A percentile compares a stretch with the other conserved stretches of the same genome.
phyloP scores from a whole-genome alignment of 2,888 invertebrate genomes.

The Caenorhabditis sp. region DNA sequence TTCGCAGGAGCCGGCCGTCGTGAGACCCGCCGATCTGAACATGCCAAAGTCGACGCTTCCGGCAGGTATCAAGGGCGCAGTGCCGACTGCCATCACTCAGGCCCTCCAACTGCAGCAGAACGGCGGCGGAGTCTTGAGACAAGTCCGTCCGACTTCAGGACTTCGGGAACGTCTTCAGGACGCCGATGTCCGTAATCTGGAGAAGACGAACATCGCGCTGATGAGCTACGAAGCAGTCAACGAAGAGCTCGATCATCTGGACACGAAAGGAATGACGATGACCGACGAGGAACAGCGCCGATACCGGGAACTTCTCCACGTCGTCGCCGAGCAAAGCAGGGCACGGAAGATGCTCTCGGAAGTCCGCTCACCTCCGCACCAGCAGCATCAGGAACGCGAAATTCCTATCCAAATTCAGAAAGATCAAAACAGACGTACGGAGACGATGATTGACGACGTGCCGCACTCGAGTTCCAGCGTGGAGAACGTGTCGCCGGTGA shows the following conservation, averaged over 20 bases:
- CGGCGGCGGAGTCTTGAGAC: slow-evolving; percentile 19
- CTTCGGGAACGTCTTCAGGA: slow-evolving; percentile 47
- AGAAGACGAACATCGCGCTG: slow-evolving; percentile 56
- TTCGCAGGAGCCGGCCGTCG: slow-evolving; percentile 56
- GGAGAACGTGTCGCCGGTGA: slow-evolving; percentile 60
- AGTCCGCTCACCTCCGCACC: not conserved
- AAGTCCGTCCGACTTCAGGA: slow-evolving; percentile 39
- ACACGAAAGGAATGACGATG: slow-evolving; percentile 64
- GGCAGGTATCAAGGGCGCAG: slow-evolving; percentile 54
- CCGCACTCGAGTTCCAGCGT: slow-evolving; percentile 57
- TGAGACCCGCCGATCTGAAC: slow-evolving; percentile 57
- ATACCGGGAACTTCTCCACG: slow-evolving; percentile 58
- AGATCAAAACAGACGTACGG: slow-evolving; percentile 36
- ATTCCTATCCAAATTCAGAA: slow-evolving; percentile 45
- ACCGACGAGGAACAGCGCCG: slow-evolving; percentile 63
- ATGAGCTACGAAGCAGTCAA: slow-evolving; percentile 68
- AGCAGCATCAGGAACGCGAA: slow-evolving; percentile 21
- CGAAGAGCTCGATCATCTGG: slow-evolving; percentile 69
- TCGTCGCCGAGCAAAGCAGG: slow-evolving; percentile 42
- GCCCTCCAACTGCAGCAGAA: slow-evolving; percentile 56
- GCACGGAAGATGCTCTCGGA: slow-evolving; percentile 29
- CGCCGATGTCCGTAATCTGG: slow-evolving; percentile 53
- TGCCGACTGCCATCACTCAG: slow-evolving; percentile 65
- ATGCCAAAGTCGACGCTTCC: slow-evolving; percentile 38
- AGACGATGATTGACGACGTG: slow-evolving; percentile 71